A percentile compares a stretch with the other conserved stretches of the same genome.
phyloP scores from a whole-genome alignment of 1,140 invertebrate genomes.

The Phocides pigmalion region DNA sequence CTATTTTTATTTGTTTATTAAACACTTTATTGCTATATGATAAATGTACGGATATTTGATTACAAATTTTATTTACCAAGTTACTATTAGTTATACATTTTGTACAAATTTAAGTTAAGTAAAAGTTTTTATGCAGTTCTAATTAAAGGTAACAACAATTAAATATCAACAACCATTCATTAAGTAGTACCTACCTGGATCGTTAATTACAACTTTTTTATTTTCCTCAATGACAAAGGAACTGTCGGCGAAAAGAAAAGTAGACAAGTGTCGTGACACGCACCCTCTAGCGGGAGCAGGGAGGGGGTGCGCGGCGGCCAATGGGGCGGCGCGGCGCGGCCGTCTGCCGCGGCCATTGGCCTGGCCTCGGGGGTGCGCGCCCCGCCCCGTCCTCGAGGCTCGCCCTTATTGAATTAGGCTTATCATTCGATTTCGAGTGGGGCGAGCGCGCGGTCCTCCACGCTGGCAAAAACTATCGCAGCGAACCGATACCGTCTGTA shows the following conservation, averaged over 20 bases:
- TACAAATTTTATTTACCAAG: no score
- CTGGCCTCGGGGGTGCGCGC: slow-evolving; percentile 63
- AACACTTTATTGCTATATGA: no score
- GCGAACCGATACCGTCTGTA: slow-evolving; percentile 75
- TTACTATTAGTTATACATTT: background rate
- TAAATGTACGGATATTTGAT: no score
- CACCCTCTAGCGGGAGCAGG: slow-evolving; percentile 64
- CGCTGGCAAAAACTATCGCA: slow-evolving; percentile 71
- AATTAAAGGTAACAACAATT: slow-evolving; percentile 40
- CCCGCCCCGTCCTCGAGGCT: slow-evolving; percentile 78
- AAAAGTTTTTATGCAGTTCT: slow-evolving; percentile 27
- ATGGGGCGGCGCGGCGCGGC: slow-evolving; percentile 51
- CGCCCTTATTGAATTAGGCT: slow-evolving; percentile 84
- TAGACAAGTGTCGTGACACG: slow-evolving; percentile 82
- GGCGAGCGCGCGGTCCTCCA: slow-evolving; percentile 79
- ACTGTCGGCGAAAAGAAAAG: slow-evolving; percentile 83
- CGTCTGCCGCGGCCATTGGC: slow-evolving; percentile 66
- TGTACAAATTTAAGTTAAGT: background rate
- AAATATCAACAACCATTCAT: slow-evolving; percentile 73
- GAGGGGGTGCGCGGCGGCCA: slow-evolving; percentile 56
- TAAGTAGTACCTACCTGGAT: slow-evolving; percentile 78
- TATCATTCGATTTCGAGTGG: slow-evolving; percentile 85
- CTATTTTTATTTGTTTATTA: no score
- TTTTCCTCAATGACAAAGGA: slow-evolving; percentile 83
- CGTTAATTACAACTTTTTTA: slow-evolving; percentile 84